Conservation (phyloP, 2,113 vertebrate genomes). For the Pseudolaguvia tuberculata region DNA sequence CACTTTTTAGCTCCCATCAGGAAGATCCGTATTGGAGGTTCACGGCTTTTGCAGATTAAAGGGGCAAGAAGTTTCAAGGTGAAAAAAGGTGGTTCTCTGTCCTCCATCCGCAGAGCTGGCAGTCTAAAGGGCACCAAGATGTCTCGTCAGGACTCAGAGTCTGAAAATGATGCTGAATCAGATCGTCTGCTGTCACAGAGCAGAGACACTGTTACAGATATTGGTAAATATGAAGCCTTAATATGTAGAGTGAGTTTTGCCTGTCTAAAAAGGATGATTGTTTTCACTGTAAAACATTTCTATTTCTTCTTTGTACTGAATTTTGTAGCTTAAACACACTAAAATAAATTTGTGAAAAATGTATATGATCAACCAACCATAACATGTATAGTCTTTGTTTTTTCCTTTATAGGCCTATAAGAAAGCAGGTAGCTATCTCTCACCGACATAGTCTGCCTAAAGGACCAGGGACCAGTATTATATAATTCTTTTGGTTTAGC, state of each 20-base stretch:
- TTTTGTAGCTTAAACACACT: no score
- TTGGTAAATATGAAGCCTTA: slow-evolving; percentile 67
- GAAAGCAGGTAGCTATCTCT: no score
- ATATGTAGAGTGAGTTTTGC: background rate
- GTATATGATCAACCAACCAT: no score
- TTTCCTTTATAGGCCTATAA: background rate
- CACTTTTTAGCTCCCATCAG: slow-evolving; percentile 77
- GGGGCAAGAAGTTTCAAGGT: slow-evolving; percentile 95
- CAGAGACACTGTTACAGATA: slow-evolving; percentile 97
- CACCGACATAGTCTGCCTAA: no score
- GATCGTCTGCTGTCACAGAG: slow-evolving; percentile 85
- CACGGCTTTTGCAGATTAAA: slow-evolving; percentile 98
- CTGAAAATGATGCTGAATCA: slow-evolving; percentile 89
- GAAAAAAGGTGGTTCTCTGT: slow-evolving; percentile 96
- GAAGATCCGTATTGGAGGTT: slow-evolving; percentile 95
- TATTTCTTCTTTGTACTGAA: no score
- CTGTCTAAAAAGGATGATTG: background rate
- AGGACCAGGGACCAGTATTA: no score
- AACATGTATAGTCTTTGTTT: no score
- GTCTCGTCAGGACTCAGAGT: slow-evolving; percentile 97
- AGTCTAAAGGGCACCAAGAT: slow-evolving; percentile 99
- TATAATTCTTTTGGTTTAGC: no score
- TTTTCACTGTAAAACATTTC: background rate
- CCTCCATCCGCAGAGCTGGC: slow-evolving; percentile 91
- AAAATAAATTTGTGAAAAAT: no score